Conservation (phyloP, 1,140 invertebrate genomes). For the Chymomyza costata region DNA sequence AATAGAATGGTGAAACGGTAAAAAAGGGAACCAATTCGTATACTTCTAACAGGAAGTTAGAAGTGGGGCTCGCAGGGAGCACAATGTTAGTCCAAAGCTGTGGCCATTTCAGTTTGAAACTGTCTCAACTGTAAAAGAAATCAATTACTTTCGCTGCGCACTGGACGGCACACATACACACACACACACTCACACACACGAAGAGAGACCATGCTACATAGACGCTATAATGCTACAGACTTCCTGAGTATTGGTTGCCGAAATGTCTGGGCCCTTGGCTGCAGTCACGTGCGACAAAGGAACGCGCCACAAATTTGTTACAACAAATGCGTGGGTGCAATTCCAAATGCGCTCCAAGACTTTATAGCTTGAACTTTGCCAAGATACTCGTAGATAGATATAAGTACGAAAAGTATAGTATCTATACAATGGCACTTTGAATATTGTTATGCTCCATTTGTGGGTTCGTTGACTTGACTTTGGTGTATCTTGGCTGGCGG, state of each 20-base stretch:
- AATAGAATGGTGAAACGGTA: conserved; percentile 42
- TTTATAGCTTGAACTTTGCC: background rate
- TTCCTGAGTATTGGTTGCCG: too few relatives aligned
- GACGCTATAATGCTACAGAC: too few relatives aligned
- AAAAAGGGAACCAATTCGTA: conserved; percentile 23
- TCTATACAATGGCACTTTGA: conserved; percentile 68
- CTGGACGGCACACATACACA: conserved; percentile 18
- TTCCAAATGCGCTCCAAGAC: conserved; percentile 53
- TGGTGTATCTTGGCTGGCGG: conserved; percentile 28
- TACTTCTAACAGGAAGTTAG: conserved; percentile 7
- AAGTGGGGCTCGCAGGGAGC: background rate
- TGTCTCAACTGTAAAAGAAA: conserved; percentile 73
- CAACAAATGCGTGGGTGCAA: conserved; percentile 72
- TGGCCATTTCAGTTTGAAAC: conserved; percentile 64
- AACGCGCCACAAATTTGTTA: conserved; percentile 72
- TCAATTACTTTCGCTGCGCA: conserved; percentile 67
- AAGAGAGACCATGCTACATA: too few relatives aligned
- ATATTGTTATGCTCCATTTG: conserved; percentile 67
- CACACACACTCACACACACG: conserved; percentile 66
- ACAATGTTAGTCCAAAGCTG: conserved; percentile 29
- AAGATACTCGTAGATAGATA: too few relatives aligned
- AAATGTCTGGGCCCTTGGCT: conserved; percentile 1
- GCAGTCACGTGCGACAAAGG: conserved; percentile 57
- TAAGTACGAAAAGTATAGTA: conserved; percentile 15
- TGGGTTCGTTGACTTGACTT: conserved; percentile 56